A percentile compares a stretch with the other conserved stretches of the same genome.
phyloP scores from a whole-genome alignment of 2,888 invertebrate species.

The Apamea epomidion region DNA sequence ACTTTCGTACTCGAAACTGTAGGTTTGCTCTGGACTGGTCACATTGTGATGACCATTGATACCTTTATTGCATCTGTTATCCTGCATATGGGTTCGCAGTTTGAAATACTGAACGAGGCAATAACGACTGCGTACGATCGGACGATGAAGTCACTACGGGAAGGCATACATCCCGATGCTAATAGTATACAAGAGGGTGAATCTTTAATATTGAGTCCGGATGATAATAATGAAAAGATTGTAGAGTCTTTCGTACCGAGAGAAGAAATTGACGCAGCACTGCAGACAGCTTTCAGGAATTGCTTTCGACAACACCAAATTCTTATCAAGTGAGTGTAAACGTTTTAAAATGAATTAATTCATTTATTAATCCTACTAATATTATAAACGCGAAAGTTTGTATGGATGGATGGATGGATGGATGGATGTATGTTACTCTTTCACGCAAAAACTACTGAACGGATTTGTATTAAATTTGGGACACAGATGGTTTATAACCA shows the following conservation, averaged over 20 bases:
- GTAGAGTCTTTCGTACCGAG: slow-evolving; percentile 74
- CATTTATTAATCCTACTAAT: too few relatives aligned
- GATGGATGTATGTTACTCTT: too few relatives aligned
- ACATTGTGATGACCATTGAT: slow-evolving; percentile 87
- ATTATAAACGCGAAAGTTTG: too few relatives aligned
- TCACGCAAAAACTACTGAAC: too few relatives aligned
- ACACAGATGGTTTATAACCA: too few relatives aligned
- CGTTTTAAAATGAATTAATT: neutral
- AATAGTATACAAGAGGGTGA: slow-evolving; percentile 50
- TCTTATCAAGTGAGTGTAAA: slow-evolving; percentile 79
- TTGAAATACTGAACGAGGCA: slow-evolving; percentile 82
- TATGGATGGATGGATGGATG: too few relatives aligned
- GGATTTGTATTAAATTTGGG: too few relatives aligned
- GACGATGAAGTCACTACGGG: slow-evolving; percentile 75
- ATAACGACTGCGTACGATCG: slow-evolving; percentile 82
- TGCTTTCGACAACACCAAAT: slow-evolving; percentile 86
- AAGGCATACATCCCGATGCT: slow-evolving; percentile 63
- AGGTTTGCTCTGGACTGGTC: slow-evolving; percentile 87
- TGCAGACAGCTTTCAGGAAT: slow-evolving; percentile 77
- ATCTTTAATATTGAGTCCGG: slow-evolving; percentile 50
- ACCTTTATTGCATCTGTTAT: slow-evolving; percentile 87
- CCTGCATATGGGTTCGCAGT: slow-evolving; percentile 86
- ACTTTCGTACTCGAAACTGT: slow-evolving; percentile 84
- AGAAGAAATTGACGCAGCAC: slow-evolving; percentile 78
- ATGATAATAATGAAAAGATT: slow-evolving; percentile 73